A percentile compares a stretch with the other conserved stretches of the same genome.
Conservation (phyloP, 2,888 invertebrate species). For the Nemotelus nigrinus region DNA sequence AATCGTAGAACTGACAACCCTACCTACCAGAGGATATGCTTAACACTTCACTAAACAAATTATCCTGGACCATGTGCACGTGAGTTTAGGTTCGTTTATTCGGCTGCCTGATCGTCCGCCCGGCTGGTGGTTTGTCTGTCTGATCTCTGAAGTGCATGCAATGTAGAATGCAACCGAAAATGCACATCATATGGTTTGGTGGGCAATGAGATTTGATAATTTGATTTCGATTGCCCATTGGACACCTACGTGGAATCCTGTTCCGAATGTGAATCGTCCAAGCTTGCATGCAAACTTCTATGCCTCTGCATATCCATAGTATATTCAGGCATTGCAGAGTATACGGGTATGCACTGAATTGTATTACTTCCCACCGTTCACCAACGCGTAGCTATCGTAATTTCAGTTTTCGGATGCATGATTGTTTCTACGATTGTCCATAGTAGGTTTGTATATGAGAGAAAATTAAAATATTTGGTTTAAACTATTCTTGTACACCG, state of each 20-base stretch:
- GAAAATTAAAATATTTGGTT: conserved; percentile 28
- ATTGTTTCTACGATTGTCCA: conserved; percentile 23
- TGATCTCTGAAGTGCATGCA: conserved; percentile 36
- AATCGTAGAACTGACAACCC: no score
- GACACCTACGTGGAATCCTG: not conserved
- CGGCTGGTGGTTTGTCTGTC: conserved; percentile 5
- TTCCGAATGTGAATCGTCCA: no score
- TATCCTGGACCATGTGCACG: conserved; percentile 1
- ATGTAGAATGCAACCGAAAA: conserved; percentile 41
- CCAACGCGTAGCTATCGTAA: not conserved
- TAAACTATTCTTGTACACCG: not conserved
- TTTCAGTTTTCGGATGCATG: not conserved
- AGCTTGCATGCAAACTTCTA: no score
- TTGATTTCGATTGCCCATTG: conserved; percentile 38
- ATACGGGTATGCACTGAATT: not conserved
- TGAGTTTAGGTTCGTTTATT: conserved; percentile 7
- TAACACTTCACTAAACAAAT: conserved; percentile 35
- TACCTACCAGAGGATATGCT: not conserved
- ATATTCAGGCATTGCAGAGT: not conserved
- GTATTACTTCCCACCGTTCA: not conserved
- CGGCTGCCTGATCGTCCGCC: conserved; percentile 8
- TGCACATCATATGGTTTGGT: conserved; percentile 40
- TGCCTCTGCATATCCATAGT: no score
- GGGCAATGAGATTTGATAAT: conserved; percentile 44
- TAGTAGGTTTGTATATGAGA: not conserved